Conservation (phyloP, 2,888 invertebrate species). For the Drosophila diplacantha region DNA sequence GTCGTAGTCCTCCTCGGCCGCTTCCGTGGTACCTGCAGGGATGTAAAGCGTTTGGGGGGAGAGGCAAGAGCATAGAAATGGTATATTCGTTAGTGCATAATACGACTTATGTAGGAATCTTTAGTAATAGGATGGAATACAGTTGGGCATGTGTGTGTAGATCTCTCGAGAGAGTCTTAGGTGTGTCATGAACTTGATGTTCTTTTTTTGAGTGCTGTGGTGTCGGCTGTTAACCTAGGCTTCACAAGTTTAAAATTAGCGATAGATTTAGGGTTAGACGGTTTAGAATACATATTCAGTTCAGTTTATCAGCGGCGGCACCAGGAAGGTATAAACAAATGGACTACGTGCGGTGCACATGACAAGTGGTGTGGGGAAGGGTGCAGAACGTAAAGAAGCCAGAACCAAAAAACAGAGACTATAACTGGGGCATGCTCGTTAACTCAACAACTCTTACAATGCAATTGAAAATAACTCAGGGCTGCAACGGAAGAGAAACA, state of each 20-base stretch:
- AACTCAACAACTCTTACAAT: conserved; percentile 29
- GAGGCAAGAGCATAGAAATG: conserved; percentile 38
- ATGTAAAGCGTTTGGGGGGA: conserved; percentile 17
- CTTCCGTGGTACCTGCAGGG: conserved; percentile 77
- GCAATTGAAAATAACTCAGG: conserved; percentile 20
- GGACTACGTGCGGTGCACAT: conserved; percentile 30
- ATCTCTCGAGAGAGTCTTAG: conserved; percentile 17
- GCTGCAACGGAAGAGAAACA: conserved; percentile 23
- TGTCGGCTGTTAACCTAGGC: conserved; percentile 25
- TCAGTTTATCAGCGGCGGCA: conserved; percentile 45
- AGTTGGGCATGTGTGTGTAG: conserved; percentile 16
- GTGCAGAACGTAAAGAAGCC: conserved; percentile 64
- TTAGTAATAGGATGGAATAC: conserved; percentile 4
- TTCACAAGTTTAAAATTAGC: conserved; percentile 29
- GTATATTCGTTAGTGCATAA: conserved; percentile 33
- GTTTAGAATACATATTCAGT: conserved; percentile 36
- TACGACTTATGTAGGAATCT: neutral
- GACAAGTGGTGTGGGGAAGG: conserved; percentile 40
- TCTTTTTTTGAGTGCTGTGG: conserved; percentile 33
- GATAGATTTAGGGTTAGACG: conserved; percentile 29
- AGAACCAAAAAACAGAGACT: conserved; percentile 46
- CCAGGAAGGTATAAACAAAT: conserved; percentile 18
- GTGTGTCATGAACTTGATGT: conserved; percentile 30
- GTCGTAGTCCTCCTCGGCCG: conserved; percentile 79
- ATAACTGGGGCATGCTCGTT: conserved; percentile 7